phyloP scores from a whole-genome alignment of 1,140 invertebrate genomes.

The Tetragonula clypearis region DNA sequence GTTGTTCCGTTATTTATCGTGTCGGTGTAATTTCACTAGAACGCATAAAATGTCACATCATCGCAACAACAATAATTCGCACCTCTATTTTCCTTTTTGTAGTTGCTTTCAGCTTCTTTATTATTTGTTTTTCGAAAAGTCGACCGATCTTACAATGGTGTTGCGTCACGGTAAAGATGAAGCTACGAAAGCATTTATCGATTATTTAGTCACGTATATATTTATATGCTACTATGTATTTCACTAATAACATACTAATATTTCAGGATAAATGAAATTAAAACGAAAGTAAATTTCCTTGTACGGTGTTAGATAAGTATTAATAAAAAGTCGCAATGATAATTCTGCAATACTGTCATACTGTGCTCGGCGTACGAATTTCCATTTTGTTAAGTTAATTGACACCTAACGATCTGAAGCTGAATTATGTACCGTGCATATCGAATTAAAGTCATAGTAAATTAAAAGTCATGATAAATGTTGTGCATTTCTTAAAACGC shows the following conservation, averaged over 20 bases:
- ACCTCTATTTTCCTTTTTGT: background rate
- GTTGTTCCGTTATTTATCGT: background rate
- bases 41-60: background rate
- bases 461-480: background rate
- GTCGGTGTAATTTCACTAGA: background rate
- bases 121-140: constrained; percentile 16
- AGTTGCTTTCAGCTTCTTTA: background rate
- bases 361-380: background rate
- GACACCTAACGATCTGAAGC: constrained; percentile 5
- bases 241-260: background rate
- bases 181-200: constrained; percentile 45
- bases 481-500: background rate
- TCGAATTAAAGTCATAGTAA: background rate
- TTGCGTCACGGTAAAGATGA: constrained; percentile 35
- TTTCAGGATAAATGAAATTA: background rate
- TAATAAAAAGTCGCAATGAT: constrained; percentile 1
- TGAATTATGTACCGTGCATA: background rate
- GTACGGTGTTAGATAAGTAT: background rate
- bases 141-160: constrained; percentile 9
- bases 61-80: background rate
- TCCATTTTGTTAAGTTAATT: constrained; percentile 20
- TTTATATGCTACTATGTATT: constrained; percentile 13
- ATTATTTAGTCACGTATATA: constrained; percentile 36
- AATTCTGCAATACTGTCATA: background rate
- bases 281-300: background rate